A percentile compares a stretch with the other conserved stretches of the same genome.
Conservation (phyloP, 2,113 vertebrate genomes). For the Pantherophis guttatus region DNA sequence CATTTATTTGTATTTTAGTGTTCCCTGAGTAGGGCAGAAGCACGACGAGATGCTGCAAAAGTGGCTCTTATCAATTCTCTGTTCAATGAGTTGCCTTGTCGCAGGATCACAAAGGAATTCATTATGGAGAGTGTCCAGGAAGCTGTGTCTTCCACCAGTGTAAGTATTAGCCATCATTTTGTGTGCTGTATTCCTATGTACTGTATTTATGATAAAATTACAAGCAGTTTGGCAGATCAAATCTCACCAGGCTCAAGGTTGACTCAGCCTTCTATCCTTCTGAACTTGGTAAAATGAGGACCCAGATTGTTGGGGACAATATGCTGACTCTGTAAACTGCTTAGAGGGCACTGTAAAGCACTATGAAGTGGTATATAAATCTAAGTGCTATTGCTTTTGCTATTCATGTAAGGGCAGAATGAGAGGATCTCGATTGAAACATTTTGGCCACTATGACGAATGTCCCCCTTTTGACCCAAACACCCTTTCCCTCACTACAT, state of each 20-base stretch:
- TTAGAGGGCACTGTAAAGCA: too few relatives aligned
- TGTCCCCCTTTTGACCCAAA: background rate
- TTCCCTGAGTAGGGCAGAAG: slow-evolving; percentile 85
- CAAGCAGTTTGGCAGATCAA: background rate
- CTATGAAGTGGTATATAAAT: too few relatives aligned
- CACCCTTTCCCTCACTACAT: background rate
- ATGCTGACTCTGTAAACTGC: too few relatives aligned
- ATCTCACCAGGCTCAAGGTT: too few relatives aligned
- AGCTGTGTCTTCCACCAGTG: slow-evolving; percentile 75
- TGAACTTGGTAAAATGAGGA: too few relatives aligned
- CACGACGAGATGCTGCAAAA: slow-evolving; percentile 85
- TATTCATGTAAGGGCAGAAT: background rate
- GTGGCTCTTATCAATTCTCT: slow-evolving; percentile 89
- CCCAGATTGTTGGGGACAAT: too few relatives aligned
- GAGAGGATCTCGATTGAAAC: background rate
- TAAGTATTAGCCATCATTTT: slow-evolving; percentile 62
- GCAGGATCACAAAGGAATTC: slow-evolving; percentile 82
- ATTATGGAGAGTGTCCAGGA: slow-evolving; percentile 82
- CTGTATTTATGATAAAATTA: background rate
- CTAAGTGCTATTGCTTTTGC: too few relatives aligned
- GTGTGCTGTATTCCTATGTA: background rate
- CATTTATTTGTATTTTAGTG: slow-evolving; percentile 61
- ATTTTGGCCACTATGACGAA: background rate
- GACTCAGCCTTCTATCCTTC: too few relatives aligned
- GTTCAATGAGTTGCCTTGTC: slow-evolving; percentile 85